Evolutionary conservation across 1,140 invertebrate genomes (phyloP).

Genomic region (Drosophila bifasciata): DNA sequence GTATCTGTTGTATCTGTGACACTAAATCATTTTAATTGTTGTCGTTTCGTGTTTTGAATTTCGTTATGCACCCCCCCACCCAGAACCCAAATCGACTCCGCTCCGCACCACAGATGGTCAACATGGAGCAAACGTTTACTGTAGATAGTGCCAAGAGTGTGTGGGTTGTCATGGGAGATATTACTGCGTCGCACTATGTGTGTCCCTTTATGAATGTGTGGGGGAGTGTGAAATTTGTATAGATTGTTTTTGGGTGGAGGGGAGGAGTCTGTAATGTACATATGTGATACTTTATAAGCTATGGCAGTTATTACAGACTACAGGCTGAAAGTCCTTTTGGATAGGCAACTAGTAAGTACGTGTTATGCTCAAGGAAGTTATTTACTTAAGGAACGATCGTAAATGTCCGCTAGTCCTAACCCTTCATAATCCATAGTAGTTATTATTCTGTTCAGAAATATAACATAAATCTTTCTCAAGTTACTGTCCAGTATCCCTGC

Average conservation of each 20-base stretch:
- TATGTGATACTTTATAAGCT: too few species aligned
- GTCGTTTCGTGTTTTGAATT: conserved; percentile 76
- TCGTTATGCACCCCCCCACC: conserved; percentile 16
- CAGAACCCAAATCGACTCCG: not conserved
- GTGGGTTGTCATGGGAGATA: conserved; percentile 20
- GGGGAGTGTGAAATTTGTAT: conserved; percentile 41
- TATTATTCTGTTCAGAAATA: too few species aligned
- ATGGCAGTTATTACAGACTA: too few species aligned
- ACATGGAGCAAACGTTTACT: conserved; percentile 8
- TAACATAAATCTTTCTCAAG: too few species aligned
- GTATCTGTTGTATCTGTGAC: conserved; percentile 66
- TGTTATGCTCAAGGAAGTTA: too few species aligned
- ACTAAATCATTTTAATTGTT: conserved; percentile 83
- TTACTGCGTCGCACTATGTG: too few species aligned
- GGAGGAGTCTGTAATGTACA: too few species aligned
- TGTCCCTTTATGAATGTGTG: conserved; percentile 10
- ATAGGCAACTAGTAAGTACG: too few species aligned
- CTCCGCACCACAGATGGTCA: not conserved
- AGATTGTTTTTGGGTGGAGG: conserved; percentile 2
- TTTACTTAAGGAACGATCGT: too few species aligned
- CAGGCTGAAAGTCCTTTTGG: too few species aligned
- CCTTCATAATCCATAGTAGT: too few species aligned
- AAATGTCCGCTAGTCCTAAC: too few species aligned
- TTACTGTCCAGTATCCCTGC: not conserved
- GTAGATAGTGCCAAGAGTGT: conserved; percentile 43